A percentile compares a stretch with the other conserved stretches of the same genome.
These are phyloP conservation scores for Passerina amoena DNA, from an alignment of 2,113 vertebrate genomes.

Conservation along the genomic window DNA sequence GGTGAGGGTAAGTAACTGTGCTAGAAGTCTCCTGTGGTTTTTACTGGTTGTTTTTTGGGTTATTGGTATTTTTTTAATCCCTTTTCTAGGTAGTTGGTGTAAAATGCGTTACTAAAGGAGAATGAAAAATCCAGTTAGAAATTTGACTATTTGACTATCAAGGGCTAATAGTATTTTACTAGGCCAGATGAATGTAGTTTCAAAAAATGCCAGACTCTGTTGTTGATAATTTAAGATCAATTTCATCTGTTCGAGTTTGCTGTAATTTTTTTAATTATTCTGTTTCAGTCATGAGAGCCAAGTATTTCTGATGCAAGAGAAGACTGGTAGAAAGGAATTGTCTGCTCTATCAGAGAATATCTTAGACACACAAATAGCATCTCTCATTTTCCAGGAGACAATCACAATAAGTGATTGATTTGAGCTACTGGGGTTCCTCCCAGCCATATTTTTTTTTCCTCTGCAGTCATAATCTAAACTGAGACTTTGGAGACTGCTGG, in stretches of 20 bases:
- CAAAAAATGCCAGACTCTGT: not conserved
- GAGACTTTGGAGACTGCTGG: not conserved
- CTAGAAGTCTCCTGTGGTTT: not conserved
- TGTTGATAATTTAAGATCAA: not conserved
- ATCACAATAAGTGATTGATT: not conserved
- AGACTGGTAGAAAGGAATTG: not conserved
- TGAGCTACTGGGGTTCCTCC: not conserved
- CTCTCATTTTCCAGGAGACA: not conserved
- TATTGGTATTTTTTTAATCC: not conserved
- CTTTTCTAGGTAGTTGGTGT: not conserved
- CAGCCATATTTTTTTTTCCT: not conserved
- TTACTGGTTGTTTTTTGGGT: not conserved
- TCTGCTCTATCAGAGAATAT: not conserved
- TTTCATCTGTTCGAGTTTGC: not conserved
- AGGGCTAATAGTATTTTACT: not conserved
- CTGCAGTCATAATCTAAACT: not conserved
- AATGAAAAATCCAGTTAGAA: not conserved
- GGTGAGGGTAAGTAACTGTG: constrained; percentile 89
- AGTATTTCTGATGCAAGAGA: not conserved
- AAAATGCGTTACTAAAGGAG: not conserved
- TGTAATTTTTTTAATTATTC: not conserved
- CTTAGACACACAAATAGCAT: not conserved
- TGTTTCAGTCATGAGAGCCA: not conserved
- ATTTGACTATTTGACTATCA: not conserved
- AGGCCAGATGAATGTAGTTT: not conserved